phyloP scores from a whole-genome alignment of 2,888 invertebrate genomes.

The Sinopyrophorus schimmeli region DNA sequence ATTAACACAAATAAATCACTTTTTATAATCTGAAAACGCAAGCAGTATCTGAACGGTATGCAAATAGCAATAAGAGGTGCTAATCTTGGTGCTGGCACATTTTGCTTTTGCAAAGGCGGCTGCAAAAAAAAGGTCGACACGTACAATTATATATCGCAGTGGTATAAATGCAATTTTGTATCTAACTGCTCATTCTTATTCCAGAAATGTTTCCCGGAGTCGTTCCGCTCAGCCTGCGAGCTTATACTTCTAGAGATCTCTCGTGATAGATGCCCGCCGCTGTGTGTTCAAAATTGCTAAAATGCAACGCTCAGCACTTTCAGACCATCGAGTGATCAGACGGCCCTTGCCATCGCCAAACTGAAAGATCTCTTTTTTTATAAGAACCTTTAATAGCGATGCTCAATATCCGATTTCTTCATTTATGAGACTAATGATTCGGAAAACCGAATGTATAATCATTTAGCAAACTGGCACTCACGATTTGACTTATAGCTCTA shows the following conservation, averaged over 20 bases:
- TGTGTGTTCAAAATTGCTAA: conserved; percentile 48
- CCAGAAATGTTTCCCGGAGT: conserved; percentile 42
- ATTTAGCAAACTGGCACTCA: conserved; percentile 17
- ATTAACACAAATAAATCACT: conserved; percentile 41
- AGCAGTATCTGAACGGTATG: conserved; percentile 36
- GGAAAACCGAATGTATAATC: conserved; percentile 17
- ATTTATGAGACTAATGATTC: conserved; percentile 25
- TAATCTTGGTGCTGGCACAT: conserved; percentile 24
- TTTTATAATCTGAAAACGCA: conserved; percentile 36
- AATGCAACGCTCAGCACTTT: conserved; percentile 49
- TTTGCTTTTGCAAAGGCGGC: conserved; percentile 18
- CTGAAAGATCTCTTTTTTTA: conserved; percentile 35
- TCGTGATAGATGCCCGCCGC: conserved; percentile 48
- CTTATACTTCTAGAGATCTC: conserved; percentile 48
- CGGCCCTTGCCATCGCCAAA: conserved; percentile 25
- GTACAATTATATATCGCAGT: conserved; percentile 36
- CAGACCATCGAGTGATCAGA: conserved; percentile 33
- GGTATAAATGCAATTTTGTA: conserved; percentile 46
- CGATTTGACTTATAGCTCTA: conserved; percentile 19
- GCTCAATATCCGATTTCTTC: conserved; percentile 24
- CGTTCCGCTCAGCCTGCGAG: conserved; percentile 46
- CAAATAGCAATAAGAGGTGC: conserved; percentile 33
- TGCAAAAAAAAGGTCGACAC: conserved; percentile 31
- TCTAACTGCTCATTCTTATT: conserved; percentile 47
- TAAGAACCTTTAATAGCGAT: conserved; percentile 40